Evolutionary conservation across 2,113 vertebrate species (phyloP).

Genomic region (Uropsilus gracilis): DNA sequence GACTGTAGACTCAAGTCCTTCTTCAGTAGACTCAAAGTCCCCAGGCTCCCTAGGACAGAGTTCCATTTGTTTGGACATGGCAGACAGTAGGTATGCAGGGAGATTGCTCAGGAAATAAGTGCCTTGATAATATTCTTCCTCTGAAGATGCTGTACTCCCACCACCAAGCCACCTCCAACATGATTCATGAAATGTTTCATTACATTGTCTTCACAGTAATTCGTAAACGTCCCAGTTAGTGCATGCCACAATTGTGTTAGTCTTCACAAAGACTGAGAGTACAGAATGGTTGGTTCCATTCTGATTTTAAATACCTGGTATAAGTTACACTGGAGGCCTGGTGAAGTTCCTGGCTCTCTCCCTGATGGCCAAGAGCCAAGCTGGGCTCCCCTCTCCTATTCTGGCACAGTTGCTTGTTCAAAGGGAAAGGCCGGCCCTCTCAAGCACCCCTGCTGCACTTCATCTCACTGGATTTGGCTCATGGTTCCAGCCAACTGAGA

Average conservation of each 20-base stretch:
- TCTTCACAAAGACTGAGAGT: neutral
- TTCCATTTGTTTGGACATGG: neutral
- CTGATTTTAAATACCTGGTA: neutral
- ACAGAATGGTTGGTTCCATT: neutral
- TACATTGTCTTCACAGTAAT: neutral
- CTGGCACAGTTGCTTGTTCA: neutral
- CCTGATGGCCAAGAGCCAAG: neutral
- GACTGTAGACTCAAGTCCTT: neutral
- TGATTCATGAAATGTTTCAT: neutral
- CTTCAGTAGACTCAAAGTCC: neutral
- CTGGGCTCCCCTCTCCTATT: neutral
- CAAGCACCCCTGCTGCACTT: conserved; percentile 58
- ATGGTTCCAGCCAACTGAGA: conserved; percentile 75
- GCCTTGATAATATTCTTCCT: neutral
- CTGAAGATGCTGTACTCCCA: neutral
- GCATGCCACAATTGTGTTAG: neutral
- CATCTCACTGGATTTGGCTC: conserved; percentile 61
- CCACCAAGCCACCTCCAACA: neutral
- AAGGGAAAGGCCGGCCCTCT: neutral
- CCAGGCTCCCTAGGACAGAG: neutral
- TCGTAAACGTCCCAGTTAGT: neutral
- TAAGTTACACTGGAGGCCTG: neutral
- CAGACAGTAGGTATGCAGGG: too few relatives aligned
- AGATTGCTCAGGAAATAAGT: neutral
- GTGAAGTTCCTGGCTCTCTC: neutral